phyloP scores from a whole-genome alignment of 2,113 vertebrate genomes.

The Dipodomys merriami region DNA sequence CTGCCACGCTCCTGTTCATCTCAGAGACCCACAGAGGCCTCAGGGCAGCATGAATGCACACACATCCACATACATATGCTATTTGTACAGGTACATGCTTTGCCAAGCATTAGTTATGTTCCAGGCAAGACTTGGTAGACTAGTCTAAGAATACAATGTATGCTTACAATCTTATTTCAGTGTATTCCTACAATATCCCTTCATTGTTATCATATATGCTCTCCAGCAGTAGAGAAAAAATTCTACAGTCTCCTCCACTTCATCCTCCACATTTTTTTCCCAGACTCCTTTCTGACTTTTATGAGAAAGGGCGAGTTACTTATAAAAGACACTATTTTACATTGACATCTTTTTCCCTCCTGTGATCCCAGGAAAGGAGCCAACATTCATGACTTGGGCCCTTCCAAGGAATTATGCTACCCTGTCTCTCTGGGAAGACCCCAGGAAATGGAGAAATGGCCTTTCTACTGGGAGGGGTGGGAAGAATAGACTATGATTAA shows the following conservation, averaged over 20 bases:
- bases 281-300: slow-evolving; percentile 50
- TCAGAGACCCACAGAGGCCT: background rate
- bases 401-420: background rate
- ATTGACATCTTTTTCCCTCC: background rate
- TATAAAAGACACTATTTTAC: slow-evolving; percentile 49
- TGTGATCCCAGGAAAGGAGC: background rate
- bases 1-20: background rate
- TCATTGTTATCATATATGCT: background rate
- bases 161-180: background rate
- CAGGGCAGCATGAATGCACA: background rate
- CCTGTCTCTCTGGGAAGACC: background rate
- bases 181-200: background rate
- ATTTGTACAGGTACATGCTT: rapidly evolving
- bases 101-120: background rate
- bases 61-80: too few relatives aligned
- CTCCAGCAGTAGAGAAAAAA: background rate
- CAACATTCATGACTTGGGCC: background rate
- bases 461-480: rapidly evolving
- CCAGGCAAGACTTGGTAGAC: background rate
- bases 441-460: background rate
- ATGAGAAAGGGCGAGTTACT: slow-evolving; percentile 51
- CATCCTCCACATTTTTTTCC: background rate
- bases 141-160: background rate
- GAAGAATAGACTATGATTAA: background rate
- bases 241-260: background rate